Base-by-base conservation (phyloP, 2,888 invertebrate species). In the Siphlonurus alternatus region DNA sequence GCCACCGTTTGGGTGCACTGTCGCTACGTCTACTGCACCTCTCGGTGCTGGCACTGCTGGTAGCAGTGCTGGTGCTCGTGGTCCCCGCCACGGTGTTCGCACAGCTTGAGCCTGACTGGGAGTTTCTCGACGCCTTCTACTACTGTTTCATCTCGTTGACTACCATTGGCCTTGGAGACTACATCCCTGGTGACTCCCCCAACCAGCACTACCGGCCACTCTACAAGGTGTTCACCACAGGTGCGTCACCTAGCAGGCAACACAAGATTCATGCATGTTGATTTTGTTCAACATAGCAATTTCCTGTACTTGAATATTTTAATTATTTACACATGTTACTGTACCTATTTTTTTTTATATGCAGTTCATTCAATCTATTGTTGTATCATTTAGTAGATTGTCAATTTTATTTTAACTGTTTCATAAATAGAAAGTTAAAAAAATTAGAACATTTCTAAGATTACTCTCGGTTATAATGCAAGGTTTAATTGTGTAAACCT, bases 71-170 rank as follows among this genome's bases (percentile, higher is more conserved):
- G 70, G 86, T 89, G 76, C 81, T 90, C 72, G 75, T 88, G 64
- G 75, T 89, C 59, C 93, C 93, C 0, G 88, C 93, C 0, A 80
- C 79, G 25, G 77, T 87, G 60, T 93, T 92, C 76, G 81, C 86
- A 20, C 75, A 77, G 61, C 74, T 93, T 66, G 93, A 93, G 75
- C 84, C 87, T 0, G 84, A 84, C 7, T 92, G 92, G 92, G 86
- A 87, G 73, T 88, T 83, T 74, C 78, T 93, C 68, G 93, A 93
- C 77, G 87, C 92, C 0, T 82, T 93, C 72, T 93, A 93, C 77
- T 93, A 91, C 76, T 93, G 92, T 76, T 92, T 93, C 78, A 89
- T 93, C 70, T 92, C 92, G 18, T 78, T 93, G 68, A 92, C 93
- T 23, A 93, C 93, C 67, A 89, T 93, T 71, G 90, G 93, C 18